Base-by-base conservation (phyloP, 2,113 vertebrate genomes). In the Rhinogobius similis region DNA sequence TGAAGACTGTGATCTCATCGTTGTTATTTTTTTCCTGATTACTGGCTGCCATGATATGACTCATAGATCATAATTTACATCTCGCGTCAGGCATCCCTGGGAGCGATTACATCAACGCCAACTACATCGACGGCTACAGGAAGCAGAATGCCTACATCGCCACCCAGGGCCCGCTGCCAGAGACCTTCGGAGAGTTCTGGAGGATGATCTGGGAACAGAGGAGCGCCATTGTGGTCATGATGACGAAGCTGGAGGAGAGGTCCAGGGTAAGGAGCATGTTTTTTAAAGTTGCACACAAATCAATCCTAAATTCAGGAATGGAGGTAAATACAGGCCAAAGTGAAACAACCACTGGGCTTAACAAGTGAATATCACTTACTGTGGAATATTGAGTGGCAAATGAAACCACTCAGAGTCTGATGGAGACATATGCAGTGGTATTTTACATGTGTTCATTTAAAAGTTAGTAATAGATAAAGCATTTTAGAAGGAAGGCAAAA, bases 141-240 rank as follows among this genome's bases (percentile, higher is more conserved):
- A 98, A 98, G 73, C 98, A 99, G 89, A 99, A 99, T 7, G 98
- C 98, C 6, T 99, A 99, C 68, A 99, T 99, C 39, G 98, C 98
- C 75, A 99, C 98, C 0, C 98, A 99, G 78, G 98, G 98, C 2
- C 89, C 98, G 10, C 88, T 99, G 72, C 97, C 98, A 0, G 98
- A 99, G 91, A 99, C 97, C 0, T 99, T 99, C 44, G 96, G 97
- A n/a, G 98, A 99, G 78, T 99, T 99, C 87, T 99, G 98, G 98
- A 95, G 98, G 85, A 99, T 99, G 98, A 95, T 99, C 82, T 99
- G 98, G 98, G 98, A 99, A 12, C 98, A 99, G 75, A 92, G 96
- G 65, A 97, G 96, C n/a, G 96, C 96, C 63, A 97, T 95, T 21
- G 90, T 99, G 0, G 96, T 99, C 80, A 98, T 99, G 97, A 99